phyloP scores from a whole-genome alignment of 37 sponge, comb jelly and placozoan species.

The Beroe forskalii region DNA sequence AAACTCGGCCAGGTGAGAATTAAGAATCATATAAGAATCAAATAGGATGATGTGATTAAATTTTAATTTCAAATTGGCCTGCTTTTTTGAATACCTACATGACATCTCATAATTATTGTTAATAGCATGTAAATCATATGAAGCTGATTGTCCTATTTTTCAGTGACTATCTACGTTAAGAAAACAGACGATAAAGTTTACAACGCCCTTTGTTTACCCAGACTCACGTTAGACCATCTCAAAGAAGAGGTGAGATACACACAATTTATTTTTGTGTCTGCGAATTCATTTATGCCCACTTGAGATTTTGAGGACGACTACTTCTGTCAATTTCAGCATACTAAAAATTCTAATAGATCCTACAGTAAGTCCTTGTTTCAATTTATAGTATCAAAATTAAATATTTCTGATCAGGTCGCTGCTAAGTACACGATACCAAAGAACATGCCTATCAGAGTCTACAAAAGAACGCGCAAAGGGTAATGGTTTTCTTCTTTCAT shows the following conservation, averaged over 20 bases:
- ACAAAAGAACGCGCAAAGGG: conserved; percentile 39
- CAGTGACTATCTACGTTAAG: conserved; percentile 62
- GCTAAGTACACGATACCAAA: conserved; percentile 58
- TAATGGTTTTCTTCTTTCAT: not conserved
- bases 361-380: not conserved
- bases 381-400: too few species aligned
- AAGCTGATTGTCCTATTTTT: too few species aligned
- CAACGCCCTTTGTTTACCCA: conserved; percentile 25
- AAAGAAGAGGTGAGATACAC: conserved; percentile 52
- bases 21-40: too few species aligned
- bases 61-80: too few species aligned
- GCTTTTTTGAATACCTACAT: too few species aligned
- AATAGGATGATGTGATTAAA: too few species aligned
- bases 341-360: not conserved
- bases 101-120: too few species aligned
- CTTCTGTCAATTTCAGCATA: not conserved
- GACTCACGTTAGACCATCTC: not conserved
- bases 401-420: too few species aligned
- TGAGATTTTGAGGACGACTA: too few species aligned
- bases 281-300: too few species aligned
- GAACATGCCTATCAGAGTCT: conserved; percentile 59
- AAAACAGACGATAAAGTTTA: conserved; percentile 27
- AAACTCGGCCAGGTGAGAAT: not conserved
- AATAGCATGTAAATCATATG: too few species aligned
- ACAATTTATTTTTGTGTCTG: too few species aligned